Evolutionary conservation across 2,888 invertebrate genomes (phyloP), one percentile per base, ranked within the genome.

Genomic region (Mellilla xanthometata): DNA sequence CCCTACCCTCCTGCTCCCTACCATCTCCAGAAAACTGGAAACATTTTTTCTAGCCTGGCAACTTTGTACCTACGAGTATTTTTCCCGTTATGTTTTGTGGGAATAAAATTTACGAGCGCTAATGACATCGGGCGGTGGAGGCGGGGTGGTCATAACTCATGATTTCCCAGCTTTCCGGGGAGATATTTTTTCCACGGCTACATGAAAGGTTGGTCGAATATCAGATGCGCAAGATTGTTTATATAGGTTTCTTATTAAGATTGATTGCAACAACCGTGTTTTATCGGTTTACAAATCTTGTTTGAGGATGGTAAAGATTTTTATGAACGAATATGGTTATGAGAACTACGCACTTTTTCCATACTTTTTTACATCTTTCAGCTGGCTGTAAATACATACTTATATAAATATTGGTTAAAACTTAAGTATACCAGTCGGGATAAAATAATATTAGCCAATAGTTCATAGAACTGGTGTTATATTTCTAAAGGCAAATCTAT

Each of bases 111-210:
- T 80, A 75, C 77, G 67, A 63, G 49, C 68, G 55, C 69, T 83
- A 84, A 84, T 83, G 82, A 81, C 77, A 71, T 64, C 65, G 68
- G 68, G 55, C 64, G 69, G 69, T n/a, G 65, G 68, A 67, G 61
- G 63, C 58, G 59, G 60, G 62, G 62, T 65, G 65, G 76, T 75
- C 73, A 83, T 86, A 77, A 81, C 73, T 86, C 77, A 82, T 81
- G 64, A 78, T 86, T 85, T 76, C 69, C 60, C 68, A 72, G 68
- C 62, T 79, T 81, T 68, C 71, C 65, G 60, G 60, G 66, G 74
- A 81, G 24, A 24, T 24, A 24, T 24, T 24, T 9, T 28, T 27
- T 28, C 19, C 28, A 22, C 27, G 15, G 12, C 15, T 42, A 41
- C 47, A 39, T 47, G 36, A 47, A 40, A 47, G 36, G 36, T 47